A percentile compares a stretch with the other conserved stretches of the same genome.
These are phyloP conservation scores for Anaspis maculata DNA, from an alignment of 2,888 invertebrate genomes.

Conservation along the genomic window DNA sequence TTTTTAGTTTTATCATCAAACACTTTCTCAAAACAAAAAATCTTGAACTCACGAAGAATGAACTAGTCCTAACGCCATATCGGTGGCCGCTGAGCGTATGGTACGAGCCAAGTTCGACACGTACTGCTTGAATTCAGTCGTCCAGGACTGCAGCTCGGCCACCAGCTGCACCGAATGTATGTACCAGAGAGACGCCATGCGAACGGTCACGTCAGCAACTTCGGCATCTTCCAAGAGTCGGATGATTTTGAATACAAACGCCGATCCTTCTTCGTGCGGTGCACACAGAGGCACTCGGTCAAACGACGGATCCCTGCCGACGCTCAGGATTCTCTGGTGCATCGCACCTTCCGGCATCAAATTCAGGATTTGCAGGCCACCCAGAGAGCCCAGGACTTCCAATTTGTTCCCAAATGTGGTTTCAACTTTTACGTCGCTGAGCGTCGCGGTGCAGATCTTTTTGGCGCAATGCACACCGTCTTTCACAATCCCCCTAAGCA, in stretches of 20 bases:
- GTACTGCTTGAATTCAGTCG: constrained; percentile 85
- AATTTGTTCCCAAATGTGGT: constrained; percentile 64
- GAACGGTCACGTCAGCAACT: constrained; percentile 40
- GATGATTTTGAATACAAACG: constrained; percentile 49
- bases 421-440: constrained; percentile 84
- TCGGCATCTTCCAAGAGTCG: constrained; percentile 31
- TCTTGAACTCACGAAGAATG: too few relatives aligned
- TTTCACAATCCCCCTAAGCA: constrained; percentile 71
- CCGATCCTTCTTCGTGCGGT: constrained; percentile 35
- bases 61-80: constrained; percentile 86
- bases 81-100: constrained; percentile 83
- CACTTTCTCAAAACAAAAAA: constrained; percentile 4
- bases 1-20: constrained; percentile 2
- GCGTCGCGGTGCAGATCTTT: constrained; percentile 90
- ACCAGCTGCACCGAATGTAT: constrained; percentile 85
- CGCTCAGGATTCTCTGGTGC: constrained; percentile 78
- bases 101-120: constrained; percentile 75
- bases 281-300: constrained; percentile 41
- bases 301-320: constrained; percentile 67
- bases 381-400: constrained; percentile 76
- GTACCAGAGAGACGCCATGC: constrained; percentile 89
- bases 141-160: constrained; percentile 78
- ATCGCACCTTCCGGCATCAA: constrained; percentile 75
- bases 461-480: constrained; percentile 64
- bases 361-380: constrained; percentile 85